Evolutionary conservation across 2,797 vertebrate genomes (phyloP), one percentile per base, ranked within the genome.

Genomic region (Chaetophractus vellerosus): DNA sequence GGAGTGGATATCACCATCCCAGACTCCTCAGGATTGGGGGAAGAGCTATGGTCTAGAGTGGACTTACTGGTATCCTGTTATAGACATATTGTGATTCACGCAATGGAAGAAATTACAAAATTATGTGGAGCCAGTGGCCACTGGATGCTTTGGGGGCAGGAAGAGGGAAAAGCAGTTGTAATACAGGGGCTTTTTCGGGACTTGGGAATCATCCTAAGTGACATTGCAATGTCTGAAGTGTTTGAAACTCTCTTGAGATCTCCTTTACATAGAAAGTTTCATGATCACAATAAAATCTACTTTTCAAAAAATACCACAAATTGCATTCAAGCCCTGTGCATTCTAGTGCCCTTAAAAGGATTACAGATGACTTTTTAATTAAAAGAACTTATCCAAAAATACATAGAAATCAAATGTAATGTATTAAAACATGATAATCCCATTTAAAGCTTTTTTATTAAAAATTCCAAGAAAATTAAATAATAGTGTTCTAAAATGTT

Each of bases 401-500:
- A 41, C 84, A 36, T 50, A 16, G 23, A 78, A 72, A 72, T 79
- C 10, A 90, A 69, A 26, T 76, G 2, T 48, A n/a, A 10, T 45
- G 45, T 45, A 45, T 45, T 85, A 75, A 81, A 90, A 75, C 88
- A 41, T 10, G 50, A 12, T 68, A 11, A 63, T 4, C 18, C 28
- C 36, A 61, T 90, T 61, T 59, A 31, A 80, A 23, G 2, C n/a
- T 71, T 63, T 82, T 5, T 72, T 79, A 57, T 21, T 93, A 66
- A 82, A 41, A 66, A 45, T 9, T 8, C 48, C 78, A 64, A 80
- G 48, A 45, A 79, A 68, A 80, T 90, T 69, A 59, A 82, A 21
- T 72, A 66, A 81, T 80, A 88, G 48, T 66, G 12, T 82, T 75
- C 18, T 57, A 59, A 81, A 88, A 57, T 48, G 36, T 88, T 74